phyloP scores from a whole-genome alignment of 2,797 vertebrate species.

The Limnodromus scolopaceus region DNA sequence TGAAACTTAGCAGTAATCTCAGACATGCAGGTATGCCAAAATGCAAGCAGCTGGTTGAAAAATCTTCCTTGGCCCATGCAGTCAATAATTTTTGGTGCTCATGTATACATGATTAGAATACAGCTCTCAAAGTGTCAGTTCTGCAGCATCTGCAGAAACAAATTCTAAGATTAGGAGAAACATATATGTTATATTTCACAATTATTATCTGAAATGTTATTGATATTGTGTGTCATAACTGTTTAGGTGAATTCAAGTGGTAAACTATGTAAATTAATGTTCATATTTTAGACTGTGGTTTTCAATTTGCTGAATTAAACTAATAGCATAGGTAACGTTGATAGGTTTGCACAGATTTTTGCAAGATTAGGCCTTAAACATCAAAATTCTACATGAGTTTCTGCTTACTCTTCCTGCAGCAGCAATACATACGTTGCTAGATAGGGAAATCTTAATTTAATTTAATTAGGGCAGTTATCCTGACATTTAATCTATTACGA shows the following conservation, averaged over 20 bases:
- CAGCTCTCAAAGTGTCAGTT: background rate
- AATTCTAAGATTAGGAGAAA: background rate
- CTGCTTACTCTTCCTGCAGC: background rate
- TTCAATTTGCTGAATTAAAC: background rate
- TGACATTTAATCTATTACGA: slow-evolving; percentile 3
- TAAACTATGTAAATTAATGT: background rate
- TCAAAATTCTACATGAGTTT: background rate
- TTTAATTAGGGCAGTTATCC: background rate
- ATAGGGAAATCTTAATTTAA: background rate
- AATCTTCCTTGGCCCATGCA: background rate
- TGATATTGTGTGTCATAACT: background rate
- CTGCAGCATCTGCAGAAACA: background rate
- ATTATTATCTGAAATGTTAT: background rate
- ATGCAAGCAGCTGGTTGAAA: background rate
- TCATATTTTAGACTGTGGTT: background rate
- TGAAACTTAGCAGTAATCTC: background rate
- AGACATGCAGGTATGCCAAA: background rate
- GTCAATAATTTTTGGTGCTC: background rate
- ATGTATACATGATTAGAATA: background rate
- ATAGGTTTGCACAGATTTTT: background rate
- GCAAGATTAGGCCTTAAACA: background rate
- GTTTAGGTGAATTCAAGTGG: background rate
- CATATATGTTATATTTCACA: background rate
- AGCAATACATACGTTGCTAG: background rate
- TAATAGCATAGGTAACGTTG: background rate